These are phyloP conservation scores for Tupiocoris notatus DNA, from an alignment of 2,888 invertebrate genomes.

Conservation along the genomic window DNA sequence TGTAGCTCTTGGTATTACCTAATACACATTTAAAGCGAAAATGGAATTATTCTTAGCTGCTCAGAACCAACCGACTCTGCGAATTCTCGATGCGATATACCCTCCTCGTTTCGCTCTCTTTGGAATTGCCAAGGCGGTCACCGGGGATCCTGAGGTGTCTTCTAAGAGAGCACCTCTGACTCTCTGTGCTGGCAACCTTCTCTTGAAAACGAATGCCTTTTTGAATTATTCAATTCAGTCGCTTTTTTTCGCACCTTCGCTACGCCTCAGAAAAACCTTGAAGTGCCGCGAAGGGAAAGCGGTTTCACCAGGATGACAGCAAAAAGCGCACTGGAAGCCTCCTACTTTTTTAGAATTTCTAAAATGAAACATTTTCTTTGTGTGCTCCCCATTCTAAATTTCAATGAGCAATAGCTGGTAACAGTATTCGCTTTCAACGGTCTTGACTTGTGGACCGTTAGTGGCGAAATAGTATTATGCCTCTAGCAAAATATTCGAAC, in stretches of 20 bases:
- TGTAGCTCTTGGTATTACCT: too few relatives aligned
- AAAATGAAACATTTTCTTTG: too few relatives aligned
- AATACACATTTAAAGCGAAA: neutral
- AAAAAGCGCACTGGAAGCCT: too few relatives aligned
- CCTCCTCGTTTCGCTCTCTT: neutral
- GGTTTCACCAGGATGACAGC: neutral
- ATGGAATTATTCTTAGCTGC: neutral
- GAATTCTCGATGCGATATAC: neutral
- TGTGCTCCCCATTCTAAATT: too few relatives aligned
- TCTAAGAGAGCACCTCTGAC: neutral
- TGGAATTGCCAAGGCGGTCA: neutral
- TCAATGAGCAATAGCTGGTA: too few relatives aligned
- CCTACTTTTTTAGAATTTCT: too few relatives aligned
- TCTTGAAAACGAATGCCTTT: neutral
- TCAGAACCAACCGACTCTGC: neutral
- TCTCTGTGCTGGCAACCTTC: neutral
- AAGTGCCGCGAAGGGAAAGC: neutral
- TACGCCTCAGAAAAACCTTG: neutral
- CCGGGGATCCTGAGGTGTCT: neutral
- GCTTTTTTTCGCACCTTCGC: neutral
- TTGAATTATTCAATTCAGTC: constrained; percentile 27
- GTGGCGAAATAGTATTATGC: too few relatives aligned
- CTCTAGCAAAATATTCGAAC: too few relatives aligned
- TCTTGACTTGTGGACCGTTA: too few relatives aligned
- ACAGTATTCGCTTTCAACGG: too few relatives aligned